Evolutionary conservation across 1,140 invertebrate genomes (phyloP), one percentile per base, ranked within the genome.

Genomic region (Centruroides sculpturatus): DNA sequence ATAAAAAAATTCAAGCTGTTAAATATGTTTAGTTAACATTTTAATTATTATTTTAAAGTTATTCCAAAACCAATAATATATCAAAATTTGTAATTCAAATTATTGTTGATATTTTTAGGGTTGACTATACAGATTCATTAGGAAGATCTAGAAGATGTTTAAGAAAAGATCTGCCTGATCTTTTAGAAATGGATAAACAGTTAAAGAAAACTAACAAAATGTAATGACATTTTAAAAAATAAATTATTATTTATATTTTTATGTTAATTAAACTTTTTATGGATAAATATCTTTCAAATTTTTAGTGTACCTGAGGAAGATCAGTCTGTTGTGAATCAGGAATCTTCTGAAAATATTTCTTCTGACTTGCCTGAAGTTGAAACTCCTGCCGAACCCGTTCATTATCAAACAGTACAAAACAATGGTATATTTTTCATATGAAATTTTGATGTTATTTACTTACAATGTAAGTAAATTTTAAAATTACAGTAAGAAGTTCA

Each of bases 401-500:
- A 93, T 75, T 94, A 93, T 70, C 85, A 92, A 73, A 89, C 93
- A 75, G 77, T 94, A 47, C 77, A 89, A 12, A 92, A 87, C 73
- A 84, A 91, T 74, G 89, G 61, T 62, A 51, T 51, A 9, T 51
- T 7, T 23, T 51, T 51, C 23, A 23, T 23, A 23, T 23, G 23
- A 23, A 23, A 1, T 23, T 23, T 23, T 1, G 23, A 1, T 23
- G 2, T 23, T 23, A 23, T 23, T 23, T 23, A 23, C 23, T 23
- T 23, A 23, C 23, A 23, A 23, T 23, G 23, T 23, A 23, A 23
- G 23, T 23, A 23, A n/a, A n/a, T n/a, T n/a, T n/a, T n/a, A n/a
- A n/a, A n/a, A n/a, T n/a, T n/a, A n/a, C n/a, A n/a, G n/a, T n/a
- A n/a, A n/a, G 23, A 23, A 23, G 23, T 1, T 23, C 23, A 23